Evolutionary conservation across 2,113 vertebrate species (phyloP), one percentile per base, ranked within the genome.

Genomic region (Poicephalus meyeri): DNA sequence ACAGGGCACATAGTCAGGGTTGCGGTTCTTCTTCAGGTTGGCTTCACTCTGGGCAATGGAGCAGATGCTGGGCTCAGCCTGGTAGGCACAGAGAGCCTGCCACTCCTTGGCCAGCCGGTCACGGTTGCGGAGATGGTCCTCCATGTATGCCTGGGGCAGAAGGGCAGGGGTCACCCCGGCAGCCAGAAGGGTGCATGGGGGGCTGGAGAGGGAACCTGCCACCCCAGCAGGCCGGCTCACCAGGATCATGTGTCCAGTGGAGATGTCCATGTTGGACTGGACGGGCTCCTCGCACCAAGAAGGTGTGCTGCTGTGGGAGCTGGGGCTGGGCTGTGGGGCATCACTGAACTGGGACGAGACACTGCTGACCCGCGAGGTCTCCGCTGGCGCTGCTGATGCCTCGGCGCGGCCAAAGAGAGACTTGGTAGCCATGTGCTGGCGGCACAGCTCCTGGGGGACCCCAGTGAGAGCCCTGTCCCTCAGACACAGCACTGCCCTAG

Each of bases 251-350:
- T 99, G 99, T 88, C 99, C 99, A 0, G 99, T 99, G 61, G 99
- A 99, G 97, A 99, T 99, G 97, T 99, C 99, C 99, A 99, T 99
- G 97, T 99, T 99, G 90, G 99, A 99, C 96, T 99, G 99, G n/a
- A 99, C 99, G 0, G 99, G 99, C 89, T 99, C 99, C 96, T 99
- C 99, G 0, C 99, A 99, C 99, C 99, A 99, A 90, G 99, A 99
- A 0, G 99, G 99, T 0, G 99, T 99, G 98, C 99, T 99, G 98
- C 99, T 99, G 97, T 99, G 99, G 49, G 99, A 99, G 87, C 99
- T 99, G 66, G 99, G 99, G 93, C 99, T 99, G 93, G 99, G 98
- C 95, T 99, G 99, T 0, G 99, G 99, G 0, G 98, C 99, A 0
- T 99, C 99, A 1, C 99, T 99, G 97, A 99, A 99, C 97, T 99